These are phyloP conservation scores for Girardinus metallicus DNA, from an alignment of 2,797 vertebrate genomes.

Conservation along the genomic window DNA sequence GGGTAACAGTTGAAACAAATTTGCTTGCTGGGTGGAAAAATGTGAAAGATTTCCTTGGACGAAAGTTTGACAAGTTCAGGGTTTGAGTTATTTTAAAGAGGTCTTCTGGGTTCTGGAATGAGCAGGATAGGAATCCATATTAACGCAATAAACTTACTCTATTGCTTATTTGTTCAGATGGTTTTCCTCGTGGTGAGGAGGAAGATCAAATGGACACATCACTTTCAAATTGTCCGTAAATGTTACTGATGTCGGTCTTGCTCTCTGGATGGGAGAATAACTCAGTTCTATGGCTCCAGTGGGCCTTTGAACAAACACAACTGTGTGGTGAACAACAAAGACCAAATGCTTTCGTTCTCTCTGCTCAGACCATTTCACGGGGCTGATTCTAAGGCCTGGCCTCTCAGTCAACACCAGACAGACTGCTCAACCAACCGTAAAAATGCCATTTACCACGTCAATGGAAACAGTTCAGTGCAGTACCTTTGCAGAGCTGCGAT, in stretches of 20 bases:
- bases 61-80: constrained; percentile 57
- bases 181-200: constrained; percentile 73
- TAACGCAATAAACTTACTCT: constrained; percentile 78
- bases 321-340: constrained; percentile 71
- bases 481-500: background rate
- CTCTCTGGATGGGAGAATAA: constrained; percentile 76
- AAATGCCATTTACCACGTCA: background rate
- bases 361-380: constrained; percentile 40
- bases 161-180: constrained; percentile 83
- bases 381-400: constrained; percentile 34
- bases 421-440: background rate
- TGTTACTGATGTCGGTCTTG: constrained; percentile 79
- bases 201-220: constrained; percentile 81
- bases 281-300: constrained; percentile 76
- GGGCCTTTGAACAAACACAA: constrained; percentile 78
- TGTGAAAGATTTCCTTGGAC: constrained; percentile 59
- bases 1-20: constrained; percentile 37
- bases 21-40: constrained; percentile 63
- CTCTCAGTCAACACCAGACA: constrained; percentile 48
- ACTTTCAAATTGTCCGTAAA: constrained; percentile 80
- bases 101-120: constrained; percentile 60
- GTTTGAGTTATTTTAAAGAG: constrained; percentile 75
- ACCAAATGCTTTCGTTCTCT: constrained; percentile 50
- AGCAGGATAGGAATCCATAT: constrained; percentile 70
- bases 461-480: background rate